Percentiles rank a stretch among this genome's conserved stretches.
phyloP scores from a whole-genome alignment of 2,797 vertebrate species.

The Tenualosa ilisha region DNA sequence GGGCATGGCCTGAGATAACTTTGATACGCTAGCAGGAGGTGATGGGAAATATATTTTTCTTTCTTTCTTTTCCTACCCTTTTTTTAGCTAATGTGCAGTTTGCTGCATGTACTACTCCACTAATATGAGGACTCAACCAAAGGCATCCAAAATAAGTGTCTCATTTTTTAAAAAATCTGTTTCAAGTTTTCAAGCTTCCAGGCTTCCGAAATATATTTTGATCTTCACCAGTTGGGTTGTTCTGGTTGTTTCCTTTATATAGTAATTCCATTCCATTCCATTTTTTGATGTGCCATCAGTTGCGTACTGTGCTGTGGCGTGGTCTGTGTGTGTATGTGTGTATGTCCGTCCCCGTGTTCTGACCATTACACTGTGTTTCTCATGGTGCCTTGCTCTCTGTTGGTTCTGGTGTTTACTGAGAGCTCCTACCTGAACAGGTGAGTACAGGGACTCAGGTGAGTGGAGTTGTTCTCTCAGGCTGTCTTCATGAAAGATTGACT shows the following conservation, averaged over 20 bases:
- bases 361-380: conserved; percentile 60
- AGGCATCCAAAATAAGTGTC: background rate
- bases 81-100: background rate
- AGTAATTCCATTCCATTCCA: too few relatives aligned
- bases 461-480: background rate
- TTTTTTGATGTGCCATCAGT: background rate
- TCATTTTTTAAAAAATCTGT: background rate
- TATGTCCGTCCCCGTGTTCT: conserved; percentile 62
- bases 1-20: background rate
- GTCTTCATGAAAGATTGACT: background rate
- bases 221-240: background rate
- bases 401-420: background rate
- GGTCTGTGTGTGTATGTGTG: conserved; percentile 32
- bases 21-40: background rate
- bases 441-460: conserved; percentile 28
- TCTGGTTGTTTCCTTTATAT: background rate
- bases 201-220: background rate
- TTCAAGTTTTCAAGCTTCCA: background rate
- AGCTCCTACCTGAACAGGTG: background rate
- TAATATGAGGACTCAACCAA: background rate
- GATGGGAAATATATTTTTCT: background rate
- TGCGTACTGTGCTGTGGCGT: background rate
- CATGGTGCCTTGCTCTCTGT: conserved; percentile 48
- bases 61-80: too few relatives aligned
- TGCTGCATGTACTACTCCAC: background rate